Base-by-base conservation (phyloP, 2,797 vertebrate genomes). In the Cuniculus paca region DNA sequence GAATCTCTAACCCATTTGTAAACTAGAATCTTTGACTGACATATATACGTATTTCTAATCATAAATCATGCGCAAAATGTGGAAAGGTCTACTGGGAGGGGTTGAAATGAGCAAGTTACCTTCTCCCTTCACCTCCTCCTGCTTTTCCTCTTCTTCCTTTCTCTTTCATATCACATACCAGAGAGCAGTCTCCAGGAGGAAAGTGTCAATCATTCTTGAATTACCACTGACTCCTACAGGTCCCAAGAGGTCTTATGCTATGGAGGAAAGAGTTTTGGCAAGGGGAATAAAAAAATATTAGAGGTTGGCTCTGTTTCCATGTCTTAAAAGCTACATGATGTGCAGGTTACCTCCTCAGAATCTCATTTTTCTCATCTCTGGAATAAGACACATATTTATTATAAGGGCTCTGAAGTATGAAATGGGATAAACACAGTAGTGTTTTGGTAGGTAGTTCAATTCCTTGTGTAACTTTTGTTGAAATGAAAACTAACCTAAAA, bases 401-500 rank as follows among this genome's bases (percentile, higher is more conserved):
- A 20, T 34, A 92, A 82, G 34, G 36, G 3, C 20, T 39, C 16
- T 26, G 16, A 52, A 58, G 78, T 36, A 34, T 72, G 60, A 58
- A 56, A 91, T 58, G 50, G 36, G 50, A 54, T 56, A 50, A 60
- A 74, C 19, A 54, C 0, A 9, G 74, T 1, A 42, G 13, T 45
- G 26, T 14, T 84, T 94, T 90, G 77, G 60, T 75, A 93, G 81
- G 34, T 28, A 68, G 79, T 56, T 95, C 34, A 24, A 19, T 77
- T 81, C 54, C 20, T 16, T 65, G 4, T 81, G 10, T 26, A 17
- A 61, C 26, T 16, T 93, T 94, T 83, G 68, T 72, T 56, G 45
- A 77, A 24, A 19, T 75, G 42, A 78, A 96, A 96, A 95, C 20
- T n/a, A 39, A 58, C 56, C n/a, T 61, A 78, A 91, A 92, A 65